Base-by-base conservation (phyloP, 1,140 invertebrate genomes). In the Magallana gigas region DNA sequence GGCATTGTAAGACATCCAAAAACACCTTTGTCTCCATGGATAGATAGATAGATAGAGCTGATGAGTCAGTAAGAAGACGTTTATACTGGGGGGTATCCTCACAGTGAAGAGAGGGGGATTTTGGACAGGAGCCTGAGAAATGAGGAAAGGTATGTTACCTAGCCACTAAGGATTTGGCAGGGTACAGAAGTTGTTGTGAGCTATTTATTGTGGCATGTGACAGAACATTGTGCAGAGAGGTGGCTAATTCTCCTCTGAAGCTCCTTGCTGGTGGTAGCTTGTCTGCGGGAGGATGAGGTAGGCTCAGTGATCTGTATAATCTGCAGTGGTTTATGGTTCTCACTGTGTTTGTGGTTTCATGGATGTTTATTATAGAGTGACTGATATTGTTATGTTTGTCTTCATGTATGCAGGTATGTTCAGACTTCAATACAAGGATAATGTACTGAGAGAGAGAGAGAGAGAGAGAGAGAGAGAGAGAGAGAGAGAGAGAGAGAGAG, bases 121-220 rank as follows among this genome's bases (percentile, higher is more conserved):
- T 76, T 76, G 68, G 68, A 76, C 68, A 76, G 23, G 14, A 76
- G 68, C 68, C 68, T 76, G 23, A 76, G 68, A 76, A 76, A 36
- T 48, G 18, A 76, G 68, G 36, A 76, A 29, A 76, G 11, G 68
- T 76, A 76, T 76, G 23, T 76, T 29, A 23, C 68, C 68, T 76
- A 76, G 23, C 68, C 68, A 76, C 23, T 76, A 23, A 18, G 36
- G 68, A 76, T 29, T 29, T 76, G 68, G 23, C 68, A 29, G 68
- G 64, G 18, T 18, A 29, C 18, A 29, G 68, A 29, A 29, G 23
- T 12, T 76, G 68, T 76, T 76, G 29, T 76, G 68, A 76, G 68
- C 68, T 76, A 76, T 76, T 76, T 76, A 76, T 76, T 76, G 68
- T 76, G 68, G 68, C 68, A 76, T 36, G 23, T 76, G 68, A 76